A percentile compares a stretch with the other conserved stretches of the same genome.
Conservation (phyloP, 2,113 vertebrate species). For the Mesocricetus auratus region DNA sequence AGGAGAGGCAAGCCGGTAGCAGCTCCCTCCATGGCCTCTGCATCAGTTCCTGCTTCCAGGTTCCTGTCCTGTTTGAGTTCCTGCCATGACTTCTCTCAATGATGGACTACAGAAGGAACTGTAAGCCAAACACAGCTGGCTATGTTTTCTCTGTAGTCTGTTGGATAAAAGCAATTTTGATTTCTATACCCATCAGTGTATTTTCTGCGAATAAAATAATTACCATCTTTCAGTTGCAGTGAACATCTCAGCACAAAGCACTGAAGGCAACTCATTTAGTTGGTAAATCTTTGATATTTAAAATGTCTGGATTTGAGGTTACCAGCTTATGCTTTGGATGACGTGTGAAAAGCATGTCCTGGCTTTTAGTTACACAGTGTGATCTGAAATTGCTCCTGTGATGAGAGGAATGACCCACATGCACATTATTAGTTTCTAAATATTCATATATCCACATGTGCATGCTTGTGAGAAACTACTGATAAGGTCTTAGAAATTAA, state of each 20-base stretch:
- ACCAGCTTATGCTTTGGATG: constrained; percentile 8
- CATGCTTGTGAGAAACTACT: neutral
- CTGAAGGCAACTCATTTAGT: neutral
- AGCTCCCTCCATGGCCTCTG: too few relatives aligned
- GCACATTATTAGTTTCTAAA: neutral
- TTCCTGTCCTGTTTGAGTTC: too few relatives aligned
- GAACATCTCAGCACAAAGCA: neutral
- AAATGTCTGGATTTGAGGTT: neutral
- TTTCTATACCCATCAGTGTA: neutral
- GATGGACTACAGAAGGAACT: too few relatives aligned
- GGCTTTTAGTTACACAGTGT: neutral
- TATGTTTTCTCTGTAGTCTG: neutral
- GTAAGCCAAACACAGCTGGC: neutral
- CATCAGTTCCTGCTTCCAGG: too few relatives aligned
- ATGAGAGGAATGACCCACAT: neutral
- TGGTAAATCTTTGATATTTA: neutral
- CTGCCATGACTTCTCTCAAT: too few relatives aligned
- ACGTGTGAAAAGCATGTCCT: neutral
- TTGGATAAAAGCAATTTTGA: neutral
- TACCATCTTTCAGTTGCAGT: neutral
- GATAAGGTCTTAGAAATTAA: neutral
- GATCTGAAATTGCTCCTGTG: neutral
- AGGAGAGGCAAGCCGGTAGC: too few relatives aligned
- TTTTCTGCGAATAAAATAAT: neutral
- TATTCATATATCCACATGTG: neutral